These are phyloP conservation scores for Caenorhabditis drosophilae DNA, from an alignment of 2,888 invertebrate genomes.

Conservation along the genomic window DNA sequence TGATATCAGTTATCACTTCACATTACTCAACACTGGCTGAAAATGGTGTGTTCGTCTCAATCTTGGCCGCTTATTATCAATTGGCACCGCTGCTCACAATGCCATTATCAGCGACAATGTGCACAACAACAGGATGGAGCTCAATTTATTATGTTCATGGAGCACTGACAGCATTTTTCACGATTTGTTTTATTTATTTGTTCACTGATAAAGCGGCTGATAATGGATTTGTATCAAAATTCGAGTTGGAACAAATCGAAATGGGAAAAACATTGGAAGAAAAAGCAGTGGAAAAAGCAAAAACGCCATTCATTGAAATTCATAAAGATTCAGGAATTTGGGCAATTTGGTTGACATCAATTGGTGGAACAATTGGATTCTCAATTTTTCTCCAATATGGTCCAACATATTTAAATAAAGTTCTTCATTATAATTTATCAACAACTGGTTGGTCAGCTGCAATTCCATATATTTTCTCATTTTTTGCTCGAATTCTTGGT, in stretches of 20 bases:
- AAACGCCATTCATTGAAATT: slow-evolving; percentile 35
- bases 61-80: slow-evolving; percentile 44
- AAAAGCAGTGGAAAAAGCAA: slow-evolving; percentile 37
- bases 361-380: slow-evolving; percentile 44
- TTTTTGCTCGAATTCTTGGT: slow-evolving; percentile 34
- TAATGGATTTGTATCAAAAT: slow-evolving; percentile 16
- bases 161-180: slow-evolving; percentile 30
- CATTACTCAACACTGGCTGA: slow-evolving; percentile 45
- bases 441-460: slow-evolving; percentile 46
- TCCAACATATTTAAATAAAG: slow-evolving; percentile 41
- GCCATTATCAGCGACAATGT: slow-evolving; percentile 42
- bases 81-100: slow-evolving; percentile 45
- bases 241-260: slow-evolving; percentile 32
- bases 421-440: slow-evolving; percentile 37
- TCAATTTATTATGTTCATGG: slow-evolving; percentile 45
- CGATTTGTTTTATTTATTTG: slow-evolving; percentile 31
- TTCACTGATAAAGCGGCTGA: slow-evolving; percentile 37
- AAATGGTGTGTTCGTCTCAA: slow-evolving; percentile 43
- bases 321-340: slow-evolving; percentile 33
- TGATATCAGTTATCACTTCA: slow-evolving; percentile 30
- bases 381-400: slow-evolving; percentile 44
- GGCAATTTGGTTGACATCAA: slow-evolving; percentile 41
- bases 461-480: slow-evolving; percentile 42
- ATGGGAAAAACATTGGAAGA: slow-evolving; percentile 36
- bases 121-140: slow-evolving; percentile 39